Evolutionary conservation across 2,797 vertebrate species (phyloP), one percentile per base, ranked within the genome.

Genomic region (Notolabrus celidotus): DNA sequence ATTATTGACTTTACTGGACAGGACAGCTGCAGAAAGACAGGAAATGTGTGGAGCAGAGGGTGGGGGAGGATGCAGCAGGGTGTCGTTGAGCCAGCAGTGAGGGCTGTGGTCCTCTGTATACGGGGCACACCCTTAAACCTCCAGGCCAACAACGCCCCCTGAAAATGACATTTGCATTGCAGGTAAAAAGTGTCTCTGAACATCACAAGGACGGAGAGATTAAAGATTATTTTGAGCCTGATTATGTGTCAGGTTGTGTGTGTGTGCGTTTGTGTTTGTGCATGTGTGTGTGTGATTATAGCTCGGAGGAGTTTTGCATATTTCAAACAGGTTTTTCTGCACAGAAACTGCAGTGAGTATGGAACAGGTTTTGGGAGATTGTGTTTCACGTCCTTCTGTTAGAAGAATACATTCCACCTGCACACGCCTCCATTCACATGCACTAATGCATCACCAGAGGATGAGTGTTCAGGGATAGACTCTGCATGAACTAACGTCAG

Each of bases 271-370:
- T 23, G 38, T 29, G 61, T n/a, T 49, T 16, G 51, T 31, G 29
- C 31, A 25, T 19, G 38, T 17, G 23, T 10, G 25, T 53, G 22
- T 9, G 10, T 31, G 31, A 36, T 10, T 22, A 67, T 3, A 49
- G 43, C 22, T 10, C 5, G 31, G 31, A 23, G 14, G 17, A 12
- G 17, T 17, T 20, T 52, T 56, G 23, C 42, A 58, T 79, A 25
- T 70, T 59, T 74, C 29, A 77, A 86, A 87, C 90, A 27, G 64
- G 81, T 87, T 89, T 75, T 77, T 75, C 75, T 62, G 58, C 25
- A 1, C 14, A 20, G 31, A 10, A 3, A 14, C 43, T 1, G 10
- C 43, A 38, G 25, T 14, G 43, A n/a, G 25, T 63, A 64, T 62
- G 51, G 83, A 82, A 72, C 71, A 19, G 36, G 63, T 74, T 74